These are phyloP conservation scores for Chrysomallon squamiferum DNA, from an alignment of 1,140 invertebrate species.

Conservation along the genomic window DNA sequence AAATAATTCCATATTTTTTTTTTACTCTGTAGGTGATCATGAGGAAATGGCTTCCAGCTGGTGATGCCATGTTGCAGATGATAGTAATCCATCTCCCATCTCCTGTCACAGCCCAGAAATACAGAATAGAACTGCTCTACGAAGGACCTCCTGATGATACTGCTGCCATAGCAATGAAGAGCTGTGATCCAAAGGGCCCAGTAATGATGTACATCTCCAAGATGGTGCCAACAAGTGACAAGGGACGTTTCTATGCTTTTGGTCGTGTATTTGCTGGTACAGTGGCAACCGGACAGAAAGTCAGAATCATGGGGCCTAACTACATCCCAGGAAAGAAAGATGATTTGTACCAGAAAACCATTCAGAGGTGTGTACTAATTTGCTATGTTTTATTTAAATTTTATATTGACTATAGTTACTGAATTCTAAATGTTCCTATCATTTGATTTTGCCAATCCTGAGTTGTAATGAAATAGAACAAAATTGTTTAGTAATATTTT, in stretches of 20 bases:
- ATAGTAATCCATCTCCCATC: slow-evolving; percentile 99
- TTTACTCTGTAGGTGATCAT: slow-evolving; percentile 70
- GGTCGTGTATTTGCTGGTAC: slow-evolving; percentile 99
- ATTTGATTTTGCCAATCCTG: too few relatives aligned
- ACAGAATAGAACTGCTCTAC: slow-evolving; percentile 97
- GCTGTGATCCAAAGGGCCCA: slow-evolving; percentile 93
- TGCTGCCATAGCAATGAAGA: slow-evolving; percentile 85
- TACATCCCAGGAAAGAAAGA: slow-evolving; percentile 98
- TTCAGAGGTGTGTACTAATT: slow-evolving; percentile 76
- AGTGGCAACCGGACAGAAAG: slow-evolving; percentile 90
- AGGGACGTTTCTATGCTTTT: slow-evolving; percentile 99
- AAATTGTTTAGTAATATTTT: too few relatives aligned
- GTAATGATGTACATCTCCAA: slow-evolving; percentile 99
- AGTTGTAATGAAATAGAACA: too few relatives aligned
- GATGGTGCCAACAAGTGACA: slow-evolving; percentile 99
- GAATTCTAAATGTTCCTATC: too few relatives aligned
- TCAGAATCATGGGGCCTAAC: slow-evolving; percentile 86
- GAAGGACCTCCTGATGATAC: slow-evolving; percentile 90
- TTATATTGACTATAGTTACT: too few relatives aligned
- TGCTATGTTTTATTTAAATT: too few relatives aligned
- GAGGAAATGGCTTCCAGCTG: slow-evolving; percentile 98
- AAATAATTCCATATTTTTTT: too few relatives aligned
- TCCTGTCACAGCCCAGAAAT: slow-evolving; percentile 97
- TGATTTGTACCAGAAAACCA: slow-evolving; percentile 98
- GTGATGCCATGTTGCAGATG: slow-evolving; percentile 99